phyloP scores from a whole-genome alignment of 2,797 vertebrate species.

The Remorina albescens region DNA sequence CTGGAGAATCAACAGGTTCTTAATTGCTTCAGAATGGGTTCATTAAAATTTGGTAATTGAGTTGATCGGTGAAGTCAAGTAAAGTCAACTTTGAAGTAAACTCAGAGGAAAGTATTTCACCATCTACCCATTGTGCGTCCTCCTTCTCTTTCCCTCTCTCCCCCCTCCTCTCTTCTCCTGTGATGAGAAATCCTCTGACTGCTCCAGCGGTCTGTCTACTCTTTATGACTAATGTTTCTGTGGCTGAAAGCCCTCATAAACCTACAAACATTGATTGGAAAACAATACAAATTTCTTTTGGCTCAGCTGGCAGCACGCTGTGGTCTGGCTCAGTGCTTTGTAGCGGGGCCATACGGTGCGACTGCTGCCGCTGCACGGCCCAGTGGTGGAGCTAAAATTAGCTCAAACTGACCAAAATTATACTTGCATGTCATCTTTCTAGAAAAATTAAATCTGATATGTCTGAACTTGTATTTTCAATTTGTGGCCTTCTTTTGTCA shows the following conservation, averaged over 20 bases:
- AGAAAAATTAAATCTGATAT: background rate
- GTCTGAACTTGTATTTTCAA: constrained; percentile 16
- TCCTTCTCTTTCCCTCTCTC: constrained; percentile 27
- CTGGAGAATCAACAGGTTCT: constrained; percentile 26
- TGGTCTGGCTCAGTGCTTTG: constrained; percentile 56
- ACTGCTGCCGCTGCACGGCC: constrained; percentile 26
- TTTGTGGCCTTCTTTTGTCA: constrained; percentile 16
- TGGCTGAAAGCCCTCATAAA: constrained; percentile 62
- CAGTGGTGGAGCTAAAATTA: constrained; percentile 19
- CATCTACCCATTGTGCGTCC: background rate
- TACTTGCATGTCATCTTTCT: background rate
- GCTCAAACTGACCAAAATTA: constrained; percentile 12
- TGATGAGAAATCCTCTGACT: constrained; percentile 49
- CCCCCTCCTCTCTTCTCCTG: constrained; percentile 19
- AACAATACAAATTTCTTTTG: constrained; percentile 70
- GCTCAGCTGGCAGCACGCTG: constrained; percentile 35
- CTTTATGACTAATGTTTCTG: constrained; percentile 60
- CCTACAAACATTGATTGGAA: constrained; percentile 63
- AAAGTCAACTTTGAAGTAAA: constrained; percentile 9
- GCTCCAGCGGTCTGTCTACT: constrained; percentile 51
- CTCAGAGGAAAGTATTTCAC: constrained; percentile 42
- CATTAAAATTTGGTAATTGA: constrained; percentile 21
- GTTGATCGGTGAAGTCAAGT: constrained; percentile 16
- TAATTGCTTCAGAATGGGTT: constrained; percentile 54
- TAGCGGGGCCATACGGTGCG: constrained; percentile 27